Evolutionary conservation across 2,888 invertebrate genomes (phyloP).

Genomic region (Timema podura): DNA sequence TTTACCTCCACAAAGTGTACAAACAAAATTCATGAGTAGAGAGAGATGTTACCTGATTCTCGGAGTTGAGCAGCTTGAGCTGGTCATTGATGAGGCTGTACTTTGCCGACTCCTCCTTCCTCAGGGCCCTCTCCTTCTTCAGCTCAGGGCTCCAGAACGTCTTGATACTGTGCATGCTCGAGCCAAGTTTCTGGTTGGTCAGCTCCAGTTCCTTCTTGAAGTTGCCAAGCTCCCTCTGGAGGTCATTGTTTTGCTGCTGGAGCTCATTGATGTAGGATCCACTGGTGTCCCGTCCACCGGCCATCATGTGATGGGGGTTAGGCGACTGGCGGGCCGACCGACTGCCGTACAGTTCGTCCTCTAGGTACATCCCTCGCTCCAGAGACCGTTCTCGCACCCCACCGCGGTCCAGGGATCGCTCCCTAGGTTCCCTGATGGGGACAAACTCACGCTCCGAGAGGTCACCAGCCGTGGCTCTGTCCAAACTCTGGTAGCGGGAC

Average conservation of each 20-base stretch:
- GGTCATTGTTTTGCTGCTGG: slow-evolving; percentile 90
- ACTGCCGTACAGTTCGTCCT: slow-evolving; percentile 60
- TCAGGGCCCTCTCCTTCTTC: slow-evolving; percentile 93
- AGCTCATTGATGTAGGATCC: slow-evolving; percentile 77
- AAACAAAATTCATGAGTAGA: too few relatives aligned
- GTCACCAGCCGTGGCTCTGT: slow-evolving; percentile 58
- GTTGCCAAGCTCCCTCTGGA: slow-evolving; percentile 87
- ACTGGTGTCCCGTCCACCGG: slow-evolving; percentile 45
- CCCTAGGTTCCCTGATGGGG: slow-evolving; percentile 72
- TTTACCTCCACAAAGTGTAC: too few relatives aligned
- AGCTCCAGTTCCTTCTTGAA: slow-evolving; percentile 91
- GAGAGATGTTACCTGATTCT: slow-evolving; percentile 78
- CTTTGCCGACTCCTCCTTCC: slow-evolving; percentile 97
- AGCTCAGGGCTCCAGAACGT: slow-evolving; percentile 99
- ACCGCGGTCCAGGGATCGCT: slow-evolving; percentile 60
- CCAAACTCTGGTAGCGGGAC: slow-evolving; percentile 65
- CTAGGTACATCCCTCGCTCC: slow-evolving; percentile 61
- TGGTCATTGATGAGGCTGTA: slow-evolving; percentile 96
- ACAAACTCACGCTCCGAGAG: slow-evolving; percentile 80
- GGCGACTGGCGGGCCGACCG: slow-evolving; percentile 68
- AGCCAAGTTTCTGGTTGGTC: slow-evolving; percentile 95
- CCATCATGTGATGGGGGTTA: slow-evolving; percentile 55
- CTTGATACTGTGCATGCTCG: slow-evolving; percentile 99
- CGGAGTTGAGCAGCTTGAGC: slow-evolving; percentile 90
- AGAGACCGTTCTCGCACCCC: slow-evolving; percentile 59